phyloP scores from a whole-genome alignment of 2,797 vertebrate species.

The Zenarchopterus dispar region DNA sequence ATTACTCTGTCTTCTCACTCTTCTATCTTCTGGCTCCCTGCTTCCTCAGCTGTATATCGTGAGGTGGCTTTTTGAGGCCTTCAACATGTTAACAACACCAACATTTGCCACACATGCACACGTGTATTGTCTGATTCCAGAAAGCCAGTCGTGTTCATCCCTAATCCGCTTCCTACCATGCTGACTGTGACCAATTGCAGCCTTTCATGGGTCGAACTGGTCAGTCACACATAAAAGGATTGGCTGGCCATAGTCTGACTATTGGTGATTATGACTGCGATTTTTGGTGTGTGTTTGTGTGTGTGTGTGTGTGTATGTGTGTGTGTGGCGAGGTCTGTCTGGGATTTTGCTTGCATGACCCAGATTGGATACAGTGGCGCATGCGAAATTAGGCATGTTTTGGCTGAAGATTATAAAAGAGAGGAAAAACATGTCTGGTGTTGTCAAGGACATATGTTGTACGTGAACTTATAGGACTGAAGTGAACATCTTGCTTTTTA shows the following conservation, averaged over 20 bases:
- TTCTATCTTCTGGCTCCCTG: neutral
- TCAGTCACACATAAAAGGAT: slow-evolving; percentile 79
- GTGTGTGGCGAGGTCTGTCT: slow-evolving; percentile 48
- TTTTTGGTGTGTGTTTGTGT: too few species aligned
- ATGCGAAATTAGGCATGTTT: slow-evolving; percentile 56
- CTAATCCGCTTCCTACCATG: slow-evolving; percentile 77
- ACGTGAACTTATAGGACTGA: neutral
- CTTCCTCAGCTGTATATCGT: neutral
- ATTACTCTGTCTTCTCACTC: neutral
- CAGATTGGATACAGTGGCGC: slow-evolving; percentile 50
- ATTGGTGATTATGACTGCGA: slow-evolving; percentile 66
- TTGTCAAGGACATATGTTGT: slow-evolving; percentile 40
- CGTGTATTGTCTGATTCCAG: slow-evolving; percentile 61
- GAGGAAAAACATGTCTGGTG: slow-evolving; percentile 46
- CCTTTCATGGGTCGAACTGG: slow-evolving; percentile 71
- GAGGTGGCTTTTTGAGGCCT: slow-evolving; percentile 14
- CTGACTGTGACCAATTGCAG: slow-evolving; percentile 76
- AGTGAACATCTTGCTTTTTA: neutral
- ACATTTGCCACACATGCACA: slow-evolving; percentile 34
- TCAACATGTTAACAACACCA: slow-evolving; percentile 42
- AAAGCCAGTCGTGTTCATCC: slow-evolving; percentile 60
- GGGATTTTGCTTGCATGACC: slow-evolving; percentile 56
- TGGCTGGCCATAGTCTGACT: slow-evolving; percentile 66
- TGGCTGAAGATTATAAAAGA: slow-evolving; percentile 46
- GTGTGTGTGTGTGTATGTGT: too few species aligned